Percentiles rank a stretch among this genome's conserved stretches.
phyloP scores from a whole-genome alignment of 2,113 vertebrate genomes.

The Danionella cerebrum region DNA sequence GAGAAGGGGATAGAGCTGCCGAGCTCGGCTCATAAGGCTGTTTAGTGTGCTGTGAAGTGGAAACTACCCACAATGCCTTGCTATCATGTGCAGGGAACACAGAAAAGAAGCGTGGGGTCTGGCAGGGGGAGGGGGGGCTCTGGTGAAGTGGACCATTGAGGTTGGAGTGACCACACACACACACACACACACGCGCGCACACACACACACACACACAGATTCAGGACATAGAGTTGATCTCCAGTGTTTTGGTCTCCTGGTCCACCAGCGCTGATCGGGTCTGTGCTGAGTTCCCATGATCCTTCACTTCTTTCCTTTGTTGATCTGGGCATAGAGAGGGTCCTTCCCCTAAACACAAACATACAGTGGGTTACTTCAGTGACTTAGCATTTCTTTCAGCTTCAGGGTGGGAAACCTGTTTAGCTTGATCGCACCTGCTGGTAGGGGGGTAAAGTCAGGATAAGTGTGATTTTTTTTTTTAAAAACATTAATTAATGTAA shows the following conservation, averaged over 20 bases:
- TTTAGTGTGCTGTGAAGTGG: constrained; percentile 7
- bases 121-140: constrained; percentile 18
- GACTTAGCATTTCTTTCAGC: too few relatives aligned
- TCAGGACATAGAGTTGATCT: constrained; percentile 37
- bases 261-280: constrained; percentile 54
- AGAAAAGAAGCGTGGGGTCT: constrained; percentile 11
- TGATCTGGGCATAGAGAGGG: constrained; percentile 93
- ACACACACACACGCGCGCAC: constrained; percentile 20
- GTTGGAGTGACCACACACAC: constrained; percentile 38
- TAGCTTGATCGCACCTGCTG: background rate
- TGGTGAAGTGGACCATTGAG: constrained; percentile 20
- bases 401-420: too few relatives aligned
- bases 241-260: constrained; percentile 50
- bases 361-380: constrained; percentile 32
- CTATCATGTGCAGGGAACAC: constrained; percentile 18
- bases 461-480: background rate
- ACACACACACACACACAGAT: constrained; percentile 21
- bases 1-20: constrained; percentile 30
- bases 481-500: background rate
- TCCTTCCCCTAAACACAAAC: constrained; percentile 75
- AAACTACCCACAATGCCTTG: constrained; percentile 10
- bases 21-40: constrained; percentile 31
- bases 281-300: constrained; percentile 51
- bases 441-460: background rate
- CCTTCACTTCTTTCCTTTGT: constrained; percentile 91